These are phyloP conservation scores for Ochropleura leucogaster DNA, from an alignment of 2,888 invertebrate species.

Conservation along the genomic window DNA sequence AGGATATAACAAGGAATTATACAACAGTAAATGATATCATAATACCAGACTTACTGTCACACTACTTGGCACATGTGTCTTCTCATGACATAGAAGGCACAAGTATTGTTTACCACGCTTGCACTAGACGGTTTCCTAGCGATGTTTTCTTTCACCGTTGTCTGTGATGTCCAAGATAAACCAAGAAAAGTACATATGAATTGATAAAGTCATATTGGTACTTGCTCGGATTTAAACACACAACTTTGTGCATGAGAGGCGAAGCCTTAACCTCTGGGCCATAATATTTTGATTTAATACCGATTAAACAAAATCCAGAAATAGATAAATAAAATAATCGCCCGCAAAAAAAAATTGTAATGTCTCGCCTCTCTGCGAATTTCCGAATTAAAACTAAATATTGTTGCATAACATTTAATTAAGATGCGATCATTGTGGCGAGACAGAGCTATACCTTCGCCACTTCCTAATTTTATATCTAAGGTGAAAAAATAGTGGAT, in stretches of 20 bases:
- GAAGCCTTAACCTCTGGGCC: no score
- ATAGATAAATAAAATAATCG: background rate
- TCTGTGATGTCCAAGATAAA: no score
- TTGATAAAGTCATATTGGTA: no score
- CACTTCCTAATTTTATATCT: background rate
- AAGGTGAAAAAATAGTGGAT: background rate
- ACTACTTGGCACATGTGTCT: no score
- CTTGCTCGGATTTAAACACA: no score
- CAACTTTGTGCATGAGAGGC: no score
- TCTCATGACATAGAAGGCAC: no score
- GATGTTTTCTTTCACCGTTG: no score
- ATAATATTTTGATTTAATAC: background rate
- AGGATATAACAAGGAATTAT: background rate
- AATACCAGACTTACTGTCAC: no score
- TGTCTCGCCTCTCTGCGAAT: background rate
- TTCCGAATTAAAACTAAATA: background rate
- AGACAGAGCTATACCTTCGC: background rate
- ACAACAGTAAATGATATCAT: background rate
- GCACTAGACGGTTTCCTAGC: no score
- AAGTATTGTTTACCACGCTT: no score
- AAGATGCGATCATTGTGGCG: background rate
- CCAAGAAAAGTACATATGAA: no score
- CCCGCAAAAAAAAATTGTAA: background rate
- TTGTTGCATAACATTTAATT: background rate
- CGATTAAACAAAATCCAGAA: background rate